Percentiles rank a stretch among this genome's conserved stretches.
phyloP scores from a whole-genome alignment of 2,888 invertebrate genomes.

The Apoda limacodes region DNA sequence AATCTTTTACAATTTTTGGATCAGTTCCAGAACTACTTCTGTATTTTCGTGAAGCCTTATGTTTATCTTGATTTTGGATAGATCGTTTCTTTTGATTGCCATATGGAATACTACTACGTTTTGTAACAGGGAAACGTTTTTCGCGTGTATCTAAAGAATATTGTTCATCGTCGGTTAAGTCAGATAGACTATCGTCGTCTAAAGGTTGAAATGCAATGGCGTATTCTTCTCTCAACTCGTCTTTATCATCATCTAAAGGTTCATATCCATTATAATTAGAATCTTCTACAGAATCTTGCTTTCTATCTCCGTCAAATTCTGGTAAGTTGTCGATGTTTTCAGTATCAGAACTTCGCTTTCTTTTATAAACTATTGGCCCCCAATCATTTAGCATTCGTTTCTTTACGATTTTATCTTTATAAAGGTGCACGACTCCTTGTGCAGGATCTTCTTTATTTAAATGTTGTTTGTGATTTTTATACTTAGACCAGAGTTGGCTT shows the following conservation, averaged over 20 bases:
- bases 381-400: constrained; percentile 57
- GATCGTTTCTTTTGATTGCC: constrained; percentile 42
- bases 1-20: constrained; percentile 76
- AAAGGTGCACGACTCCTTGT: constrained; percentile 56
- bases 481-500: constrained; percentile 69
- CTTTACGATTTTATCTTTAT: constrained; percentile 56
- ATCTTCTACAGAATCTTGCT: constrained; percentile 27
- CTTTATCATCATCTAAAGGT: constrained; percentile 46
- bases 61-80: constrained; percentile 38
- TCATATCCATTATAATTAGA: constrained; percentile 47
- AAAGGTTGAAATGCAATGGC: constrained; percentile 61
- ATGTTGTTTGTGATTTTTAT: constrained; percentile 55
- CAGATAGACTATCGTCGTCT: constrained; percentile 49
- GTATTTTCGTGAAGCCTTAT: constrained; percentile 39
- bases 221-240: constrained; percentile 56
- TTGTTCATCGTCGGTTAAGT: constrained; percentile 49
- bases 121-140: constrained; percentile 76
- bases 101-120: constrained; percentile 66
- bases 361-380: constrained; percentile 65
- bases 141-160: constrained; percentile 50
- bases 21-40: constrained; percentile 70
- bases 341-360: constrained; percentile 53
- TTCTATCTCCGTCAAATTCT: constrained; percentile 39
- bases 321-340: constrained; percentile 29
- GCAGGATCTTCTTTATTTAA: constrained; percentile 39